Base-by-base conservation (phyloP, 2,888 invertebrate species). In the Empis stercorea region DNA sequence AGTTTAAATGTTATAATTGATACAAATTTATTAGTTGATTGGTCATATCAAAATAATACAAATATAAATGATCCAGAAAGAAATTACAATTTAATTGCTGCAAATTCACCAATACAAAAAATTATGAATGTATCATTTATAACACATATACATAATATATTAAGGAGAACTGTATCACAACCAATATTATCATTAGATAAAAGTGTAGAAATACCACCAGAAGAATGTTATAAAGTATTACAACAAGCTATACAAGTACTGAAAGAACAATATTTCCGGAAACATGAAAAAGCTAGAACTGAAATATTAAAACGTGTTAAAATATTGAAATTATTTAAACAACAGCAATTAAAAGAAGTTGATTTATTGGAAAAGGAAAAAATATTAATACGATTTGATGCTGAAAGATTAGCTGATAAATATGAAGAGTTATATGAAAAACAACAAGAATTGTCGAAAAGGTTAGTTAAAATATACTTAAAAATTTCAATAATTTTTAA, bases 391-490 rank as follows among this genome's bases (percentile, higher is more conserved):
- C 75, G 77, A 14, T 71, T 76, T 13, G 75, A 75, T 44, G 81
- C 87, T 0, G 76, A 78, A 56, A 71, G 70, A 45, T 67, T 91
- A 45, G 81, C 82, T 0, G 84, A 86, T 55, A 80, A 81, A 54
- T 84, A 84, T 56, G 79, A 83, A 51, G 77, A 85, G 53, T 81
- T 85, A 10, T 82, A 82, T 56, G 86, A 87, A 55, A 78, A 77
- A 53, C 89, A 89, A 55, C 81, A 85, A 46, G 73, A 78, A 44
- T 70, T 89, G 5, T 78, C 80, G 14, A 78, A 78, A 59, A 80
- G 83, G 81, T 61, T n/a, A n/a, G 50, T 36, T 48, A 43, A 7
- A 14, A 14, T 27, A 10, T 82, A 60, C 54, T 47, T n/a, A n/a
- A n/a, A 16, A n/a, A 40, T 51, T 17, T 30, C 17, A 30, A 45